Evolutionary conservation across 1,140 invertebrate species (phyloP), one percentile per base, ranked within the genome.

Genomic region (Gerris buenoi): DNA sequence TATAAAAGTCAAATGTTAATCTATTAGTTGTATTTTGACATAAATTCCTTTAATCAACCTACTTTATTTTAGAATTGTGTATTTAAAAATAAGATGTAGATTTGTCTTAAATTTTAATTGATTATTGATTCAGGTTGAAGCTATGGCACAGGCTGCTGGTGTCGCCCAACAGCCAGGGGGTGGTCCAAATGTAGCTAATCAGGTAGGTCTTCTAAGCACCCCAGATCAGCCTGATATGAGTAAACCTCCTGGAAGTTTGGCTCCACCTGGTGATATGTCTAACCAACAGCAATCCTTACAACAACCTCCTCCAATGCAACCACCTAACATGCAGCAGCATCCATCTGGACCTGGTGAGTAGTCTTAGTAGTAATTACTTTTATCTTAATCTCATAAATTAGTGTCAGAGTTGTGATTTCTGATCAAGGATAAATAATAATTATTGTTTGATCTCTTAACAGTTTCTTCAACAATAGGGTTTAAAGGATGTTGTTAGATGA

Each of bases 131-230:
- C 56, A 78, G 77, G 78, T 81, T 59, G 79, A 81, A 74, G 75
- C 76, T 15, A 79, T 80, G 78, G 78, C 79, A 15, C 75, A 77
- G 62, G 76, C 78, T 60, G 76, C 75, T 56, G 77, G 76, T 57
- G 74, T 76, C 22, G 61, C 26, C 26, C n/a, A n/a, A n/a, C 68
- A 67, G 23, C 71, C 71, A 56, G 68, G 68, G 1, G 25, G 60
- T 10, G 66, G 65, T 27, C 29, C 71, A n/a, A n/a, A n/a, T n/a
- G n/a, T n/a, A n/a, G n/a, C n/a, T n/a, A n/a, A n/a, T n/a, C n/a
- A n/a, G 27, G 74, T 75, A 69, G 74, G 75, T 58, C 76, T 74
- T 27, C 75, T 77, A 69, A 74, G 75, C 62, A 75, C 73, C 25
- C 75, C 76, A 29, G 66, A 62, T 58, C 59, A 62, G 29, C 57